Base-by-base conservation (phyloP, 2,113 vertebrate genomes). In the Amblyornis subalaris region DNA sequence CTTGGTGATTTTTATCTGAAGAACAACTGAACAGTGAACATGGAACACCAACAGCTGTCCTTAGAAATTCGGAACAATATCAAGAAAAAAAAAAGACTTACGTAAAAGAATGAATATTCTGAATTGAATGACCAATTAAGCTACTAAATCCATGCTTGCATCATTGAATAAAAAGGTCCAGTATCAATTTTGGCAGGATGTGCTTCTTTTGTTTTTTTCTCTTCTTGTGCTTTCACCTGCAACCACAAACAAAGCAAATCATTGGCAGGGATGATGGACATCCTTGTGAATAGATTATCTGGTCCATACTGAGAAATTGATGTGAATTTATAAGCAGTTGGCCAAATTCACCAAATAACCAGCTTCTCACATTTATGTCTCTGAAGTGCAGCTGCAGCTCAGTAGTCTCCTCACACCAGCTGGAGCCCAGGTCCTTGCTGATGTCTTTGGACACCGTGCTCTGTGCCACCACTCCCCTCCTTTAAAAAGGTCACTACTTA, bases 391-490 rank as follows among this genome's bases (percentile, higher is more conserved):
- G 13, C 31, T 83, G 33, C 35, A 58, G 31, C 26, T 93, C 69
- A 31, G n/a, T 1, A 48, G 26, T 29, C 22, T 54, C 12, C 38
- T 85, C 15, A 29, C 22, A 31, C 12, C 25, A 14, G 4, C 21
- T 53, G 25, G 20, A 73, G 13, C 70, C 55, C 40, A 26, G 26
- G 6, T 42, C 23, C 14, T 76, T 62, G 28, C 28, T 61, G 14
- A 2, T 50, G 36, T 64, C 4, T 67, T 70, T 7, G 24, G 40
- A 12, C 20, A 16, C 5, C 0, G 0, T 26, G 6, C 36, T 48
- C 17, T 40, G 14, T 57, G 48, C 29, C 36, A 24, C 35, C 36
- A 29, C 21, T 64, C 33, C 10, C 11, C 81, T 77, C 29, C 11
- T 82, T 89, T 71, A 8, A 33, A 42, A n/a, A 64, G 14, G 6